Evolutionary conservation across 2,888 invertebrate species (phyloP), one percentile per base, ranked within the genome.

Genomic region (Strigamia maritima): DNA sequence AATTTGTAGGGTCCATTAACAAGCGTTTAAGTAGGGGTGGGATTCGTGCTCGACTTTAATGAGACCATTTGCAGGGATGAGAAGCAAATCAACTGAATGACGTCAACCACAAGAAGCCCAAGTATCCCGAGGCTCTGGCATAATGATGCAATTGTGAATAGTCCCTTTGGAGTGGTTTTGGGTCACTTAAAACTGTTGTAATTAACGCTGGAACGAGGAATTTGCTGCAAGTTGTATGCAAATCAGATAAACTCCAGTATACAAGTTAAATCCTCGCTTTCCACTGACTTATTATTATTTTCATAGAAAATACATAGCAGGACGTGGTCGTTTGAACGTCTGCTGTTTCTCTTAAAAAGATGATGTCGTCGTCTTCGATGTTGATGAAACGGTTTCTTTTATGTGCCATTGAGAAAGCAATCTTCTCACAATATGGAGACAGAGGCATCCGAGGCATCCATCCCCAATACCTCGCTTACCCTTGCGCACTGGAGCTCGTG

Each of bases 21-120:
- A 54, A 54, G 54, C 54, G 54, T 54, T 54, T 54, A 54, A 54
- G 54, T 54, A 54, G 54, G 54, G 54, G 54, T 54, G 54, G 54
- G 54, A 54, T 54, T 54, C 54, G 54, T 54, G 54, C 54, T 54
- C 54, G 54, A 22, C 22, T 54, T 54, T 54, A 54, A 54, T 54
- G 54, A 54, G 54, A 54, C 54, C 54, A 54, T 54, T 54, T 54
- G 54, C 54, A 54, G 54, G 54, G 54, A 54, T 54, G 54, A 54
- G 54, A 54, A 54, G 54, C 54, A 54, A 54, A 54, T 54, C 54
- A 54, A 54, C 54, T 54, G 54, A 54, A 19, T 54, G 54, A 54
- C 54, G 54, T 54, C 54, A 54, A 54, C 54, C 54, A 54, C 54
- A 54, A 54, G 54, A 54, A 54, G 54, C 54, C 54, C 54, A 8